Conservation (phyloP, 1,140 invertebrate species). For the Vanessa tameamea region DNA sequence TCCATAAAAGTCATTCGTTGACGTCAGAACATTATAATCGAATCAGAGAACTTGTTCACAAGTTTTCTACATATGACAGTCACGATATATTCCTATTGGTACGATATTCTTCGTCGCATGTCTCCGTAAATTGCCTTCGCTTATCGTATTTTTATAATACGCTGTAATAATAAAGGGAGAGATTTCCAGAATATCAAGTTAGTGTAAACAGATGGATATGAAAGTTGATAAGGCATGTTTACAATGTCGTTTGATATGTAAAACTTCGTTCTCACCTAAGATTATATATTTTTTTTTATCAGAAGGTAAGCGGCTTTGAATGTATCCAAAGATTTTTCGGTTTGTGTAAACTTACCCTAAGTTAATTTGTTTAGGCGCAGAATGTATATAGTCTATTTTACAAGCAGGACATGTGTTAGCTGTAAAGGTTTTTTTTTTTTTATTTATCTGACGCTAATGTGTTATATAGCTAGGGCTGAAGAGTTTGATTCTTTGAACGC, state of each 20-base stretch:
- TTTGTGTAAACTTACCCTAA: slow-evolving; percentile 1
- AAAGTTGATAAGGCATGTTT: slow-evolving; percentile 9
- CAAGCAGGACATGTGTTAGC: neutral
- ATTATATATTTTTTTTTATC: slow-evolving; percentile 5
- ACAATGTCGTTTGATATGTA: neutral
- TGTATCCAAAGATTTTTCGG: neutral
- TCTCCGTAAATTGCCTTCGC: slow-evolving; percentile 21
- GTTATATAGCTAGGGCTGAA: too few relatives aligned
- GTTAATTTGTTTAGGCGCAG: neutral
- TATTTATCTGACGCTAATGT: too few relatives aligned
- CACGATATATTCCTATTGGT: slow-evolving; percentile 22
- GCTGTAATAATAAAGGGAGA: slow-evolving; percentile 23
- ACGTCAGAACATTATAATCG: slow-evolving; percentile 34
- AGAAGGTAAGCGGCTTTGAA: neutral
- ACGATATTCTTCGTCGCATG: slow-evolving; percentile 33
- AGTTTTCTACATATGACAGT: slow-evolving; percentile 14
- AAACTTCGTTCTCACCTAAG: slow-evolving; percentile 4
- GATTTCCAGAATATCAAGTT: slow-evolving; percentile 1
- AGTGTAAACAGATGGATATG: slow-evolving; percentile 8
- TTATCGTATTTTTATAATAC: slow-evolving; percentile 27
- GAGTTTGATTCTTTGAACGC: too few relatives aligned
- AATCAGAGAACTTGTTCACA: slow-evolving; percentile 34
- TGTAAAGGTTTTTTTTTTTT: too few relatives aligned
- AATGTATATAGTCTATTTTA: neutral
- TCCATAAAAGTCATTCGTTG: slow-evolving; percentile 16